Percentiles rank a stretch among this genome's conserved stretches.
Evolutionary conservation across 1,140 invertebrate genomes (phyloP).

Genomic region (Procambarus virginalis): DNA sequence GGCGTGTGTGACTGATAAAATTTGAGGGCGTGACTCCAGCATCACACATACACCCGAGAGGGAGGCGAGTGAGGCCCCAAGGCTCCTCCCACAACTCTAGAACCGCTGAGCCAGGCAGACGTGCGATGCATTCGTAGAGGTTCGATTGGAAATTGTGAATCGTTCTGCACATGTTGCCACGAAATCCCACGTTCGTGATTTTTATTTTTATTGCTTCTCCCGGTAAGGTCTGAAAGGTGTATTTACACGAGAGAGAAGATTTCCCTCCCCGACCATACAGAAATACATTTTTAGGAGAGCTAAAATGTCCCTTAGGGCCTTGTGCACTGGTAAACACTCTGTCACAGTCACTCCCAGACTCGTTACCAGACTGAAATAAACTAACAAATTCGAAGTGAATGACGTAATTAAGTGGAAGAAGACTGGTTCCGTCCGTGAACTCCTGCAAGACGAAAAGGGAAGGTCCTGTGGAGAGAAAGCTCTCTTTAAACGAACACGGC

Average conservation of each 20-base stretch:
- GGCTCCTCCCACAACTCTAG: slow-evolving; percentile 66
- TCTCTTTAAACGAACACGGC: slow-evolving; percentile 59
- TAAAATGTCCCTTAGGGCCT: slow-evolving; percentile 39
- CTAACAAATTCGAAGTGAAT: slow-evolving; percentile 67
- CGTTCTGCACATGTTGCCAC: slow-evolving; percentile 65
- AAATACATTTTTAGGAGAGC: slow-evolving; percentile 59
- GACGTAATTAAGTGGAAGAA: slow-evolving; percentile 56
- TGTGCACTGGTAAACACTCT: slow-evolving; percentile 28
- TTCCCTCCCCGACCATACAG: slow-evolving; percentile 54
- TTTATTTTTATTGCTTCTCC: slow-evolving; percentile 63
- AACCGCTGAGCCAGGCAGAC: slow-evolving; percentile 63
- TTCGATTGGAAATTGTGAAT: slow-evolving; percentile 63
- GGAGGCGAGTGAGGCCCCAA: slow-evolving; percentile 61
- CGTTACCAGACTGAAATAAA: slow-evolving; percentile 12
- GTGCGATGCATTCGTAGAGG: slow-evolving; percentile 63
- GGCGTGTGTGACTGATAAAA: slow-evolving; percentile 80
- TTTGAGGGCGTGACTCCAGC: slow-evolving; percentile 40
- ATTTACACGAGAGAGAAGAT: slow-evolving; percentile 52
- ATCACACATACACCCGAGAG: slow-evolving; percentile 67
- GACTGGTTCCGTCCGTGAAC: slow-evolving; percentile 63
- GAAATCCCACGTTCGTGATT: slow-evolving; percentile 58
- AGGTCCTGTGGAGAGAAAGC: slow-evolving; percentile 57
- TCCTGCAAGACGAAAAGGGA: slow-evolving; percentile 58
- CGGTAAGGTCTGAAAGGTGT: slow-evolving; percentile 51
- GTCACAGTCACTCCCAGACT: slow-evolving; percentile 49